Conservation (phyloP, 2,797 vertebrate genomes). For the Micrastur ruficollis region DNA sequence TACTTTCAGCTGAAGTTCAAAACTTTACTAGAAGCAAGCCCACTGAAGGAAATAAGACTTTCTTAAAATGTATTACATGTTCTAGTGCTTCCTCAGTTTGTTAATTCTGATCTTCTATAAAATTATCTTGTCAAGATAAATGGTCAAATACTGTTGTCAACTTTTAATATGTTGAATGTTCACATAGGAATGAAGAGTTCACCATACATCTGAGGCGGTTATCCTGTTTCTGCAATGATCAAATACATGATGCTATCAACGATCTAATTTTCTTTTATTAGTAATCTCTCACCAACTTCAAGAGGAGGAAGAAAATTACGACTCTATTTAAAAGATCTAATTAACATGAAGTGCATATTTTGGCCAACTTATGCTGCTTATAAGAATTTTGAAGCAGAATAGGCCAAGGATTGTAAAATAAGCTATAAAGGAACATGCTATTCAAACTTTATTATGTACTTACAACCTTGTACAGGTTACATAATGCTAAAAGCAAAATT, state of each 20-base stretch:
- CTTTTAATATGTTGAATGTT: neutral
- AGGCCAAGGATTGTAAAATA: neutral
- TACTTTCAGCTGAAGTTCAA: neutral
- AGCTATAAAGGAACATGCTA: neutral
- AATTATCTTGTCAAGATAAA: neutral
- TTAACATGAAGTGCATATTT: neutral
- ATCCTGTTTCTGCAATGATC: neutral
- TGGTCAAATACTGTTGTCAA: neutral
- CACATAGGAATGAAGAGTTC: neutral
- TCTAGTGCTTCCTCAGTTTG: neutral
- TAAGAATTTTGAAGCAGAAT: neutral
- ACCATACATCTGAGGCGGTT: neutral
- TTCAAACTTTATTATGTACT: neutral
- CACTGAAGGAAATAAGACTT: neutral
- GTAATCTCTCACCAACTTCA: conserved; percentile 27
- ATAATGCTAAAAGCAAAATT: neutral
- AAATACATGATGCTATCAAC: conserved; percentile 9
- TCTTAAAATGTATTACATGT: neutral
- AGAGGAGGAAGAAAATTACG: neutral
- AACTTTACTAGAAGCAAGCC: neutral
- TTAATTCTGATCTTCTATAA: neutral
- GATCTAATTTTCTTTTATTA: conserved; percentile 30
- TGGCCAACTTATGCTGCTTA: neutral
- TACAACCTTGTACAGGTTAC: neutral
- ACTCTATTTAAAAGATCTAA: neutral